Evolutionary conservation across 1,140 invertebrate species (phyloP).

Genomic region (Babylonia areolata): DNA sequence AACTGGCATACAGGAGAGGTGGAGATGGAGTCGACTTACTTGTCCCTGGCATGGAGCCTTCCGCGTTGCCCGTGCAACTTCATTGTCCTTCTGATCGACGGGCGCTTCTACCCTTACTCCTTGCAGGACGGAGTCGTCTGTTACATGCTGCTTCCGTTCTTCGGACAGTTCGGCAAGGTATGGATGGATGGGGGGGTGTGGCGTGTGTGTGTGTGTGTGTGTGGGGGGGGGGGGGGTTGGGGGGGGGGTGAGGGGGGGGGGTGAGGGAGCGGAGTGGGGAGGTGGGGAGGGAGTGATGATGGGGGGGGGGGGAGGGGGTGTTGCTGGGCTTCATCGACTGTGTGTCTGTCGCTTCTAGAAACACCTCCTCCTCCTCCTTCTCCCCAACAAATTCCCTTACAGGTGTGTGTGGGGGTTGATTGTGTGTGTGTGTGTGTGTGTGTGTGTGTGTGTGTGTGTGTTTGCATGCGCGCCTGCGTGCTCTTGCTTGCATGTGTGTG

Average conservation of each 20-base stretch:
- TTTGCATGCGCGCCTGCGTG: too few relatives aligned
- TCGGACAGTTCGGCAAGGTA: not conserved
- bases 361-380: too few relatives aligned
- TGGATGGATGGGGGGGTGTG: too few relatives aligned
- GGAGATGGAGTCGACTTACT: not conserved
- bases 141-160: not conserved
- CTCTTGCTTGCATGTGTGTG: too few relatives aligned
- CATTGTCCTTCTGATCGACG: not conserved
- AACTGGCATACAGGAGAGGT: not conserved
- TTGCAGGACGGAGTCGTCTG: not conserved
- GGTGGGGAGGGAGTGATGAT: too few relatives aligned
- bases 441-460: too few relatives aligned
- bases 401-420: too few relatives aligned
- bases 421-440: too few relatives aligned
- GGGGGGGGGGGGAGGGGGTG: not conserved
- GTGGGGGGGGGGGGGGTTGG: not conserved
- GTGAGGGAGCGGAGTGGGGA: not conserved
- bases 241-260: not conserved
- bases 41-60: not conserved
- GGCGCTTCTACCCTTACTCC: not conserved
- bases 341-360: too few relatives aligned
- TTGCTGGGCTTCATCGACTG: too few relatives aligned
- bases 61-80: conserved; percentile 1
- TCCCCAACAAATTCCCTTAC: too few relatives aligned
- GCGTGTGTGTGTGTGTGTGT: not conserved